Evolutionary conservation across 2,888 invertebrate genomes (phyloP), one percentile per base, ranked within the genome.

Genomic region (Leucophenga maculata): DNA sequence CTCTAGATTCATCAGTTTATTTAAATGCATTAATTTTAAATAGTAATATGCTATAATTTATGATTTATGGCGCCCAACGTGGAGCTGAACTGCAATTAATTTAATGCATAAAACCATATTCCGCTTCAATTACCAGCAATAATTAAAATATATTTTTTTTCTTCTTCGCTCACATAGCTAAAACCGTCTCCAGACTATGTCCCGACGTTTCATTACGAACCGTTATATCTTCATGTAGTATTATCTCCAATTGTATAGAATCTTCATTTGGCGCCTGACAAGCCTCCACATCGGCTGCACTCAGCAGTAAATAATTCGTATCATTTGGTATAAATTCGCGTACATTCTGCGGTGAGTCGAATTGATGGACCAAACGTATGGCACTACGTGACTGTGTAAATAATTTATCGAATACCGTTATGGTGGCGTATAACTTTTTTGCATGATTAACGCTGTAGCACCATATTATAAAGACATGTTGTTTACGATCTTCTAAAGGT

Each of bases 391-490:
- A 46, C 14, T 64, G 11, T 22, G 48, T 14, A n/a, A 14, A 26
- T 22, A 46, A 3, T 20, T 20, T 64, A 46, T 64, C 22, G 26
- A 26, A 64, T 6, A 64, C 11, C 6, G 62, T 64, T 11, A 48
- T 46, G 1, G 62, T 64, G 6, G 20, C 62, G n/a, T 64, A n/a
- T 13, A 64, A 13, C 8, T 22, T 22, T n/a, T 22, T 11, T 14
- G 26, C 48, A n/a, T 18, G n/a, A 22, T 20, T 8, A 6, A 44
- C 6, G n/a, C 14, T 14, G 20, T 20, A 18, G 18, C 22, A 46
- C 62, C 62, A 64, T 13, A 64, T n/a, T 1, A 64, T 8, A 64
- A n/a, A 64, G 4, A 64, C 18, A 6, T 46, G 46, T 13, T 26
- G 3, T 20, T n/a, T 1, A 8, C 8, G 3, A 11, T 39, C 8